Base-by-base conservation (phyloP, 2,888 invertebrate species). In the Bimastos eiseni region DNA sequence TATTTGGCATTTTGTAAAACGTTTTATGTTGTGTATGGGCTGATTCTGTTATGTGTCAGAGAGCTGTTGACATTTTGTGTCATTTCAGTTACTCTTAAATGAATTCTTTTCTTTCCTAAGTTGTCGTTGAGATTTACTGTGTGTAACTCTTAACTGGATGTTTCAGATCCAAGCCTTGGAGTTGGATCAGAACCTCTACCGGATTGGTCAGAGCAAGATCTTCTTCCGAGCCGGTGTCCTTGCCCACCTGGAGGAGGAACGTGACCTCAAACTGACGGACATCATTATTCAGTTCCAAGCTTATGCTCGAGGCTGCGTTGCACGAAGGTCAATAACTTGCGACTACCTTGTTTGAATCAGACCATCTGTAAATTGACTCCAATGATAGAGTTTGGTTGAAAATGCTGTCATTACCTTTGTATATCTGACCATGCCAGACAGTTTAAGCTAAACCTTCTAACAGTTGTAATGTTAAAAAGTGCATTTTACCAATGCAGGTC, bases 141-240 rank as follows among this genome's bases (percentile, higher is more conserved):
- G 30, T n/a, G 30, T n/a, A n/a, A n/a, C 30, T 11, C n/a, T 17
- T 30, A n/a, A 70, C n/a, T 70, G 5, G 11, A 70, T 34, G 34
- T 13, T 90, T 88, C 93, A 96, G 96, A 99, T 99, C 93, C 97
- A 97, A 95, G 98, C 98, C 8, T 96, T 99, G 93, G 99, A 99
- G 95, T 96, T 99, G 92, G 99, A 99, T 95, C 97, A 97, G 89
- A 99, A 99, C 95, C 96, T 99, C 91, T 99, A 97, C 96, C 96
- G 99, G 92, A 98, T 99, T 92, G 99, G 99, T 90, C 99, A 99
- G 96, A 99, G 99, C 90, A 99, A 99, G 96, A 98, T 99, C 94
- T 99, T 99, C 96, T 99, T 99, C 97, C 97, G 99, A 92, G 90
- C 90, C 21, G 99, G 99, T 93, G 99, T 99, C 41, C 96, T 99